phyloP scores from a whole-genome alignment of 1,140 invertebrate genomes.

The Eupeodes corollae region DNA sequence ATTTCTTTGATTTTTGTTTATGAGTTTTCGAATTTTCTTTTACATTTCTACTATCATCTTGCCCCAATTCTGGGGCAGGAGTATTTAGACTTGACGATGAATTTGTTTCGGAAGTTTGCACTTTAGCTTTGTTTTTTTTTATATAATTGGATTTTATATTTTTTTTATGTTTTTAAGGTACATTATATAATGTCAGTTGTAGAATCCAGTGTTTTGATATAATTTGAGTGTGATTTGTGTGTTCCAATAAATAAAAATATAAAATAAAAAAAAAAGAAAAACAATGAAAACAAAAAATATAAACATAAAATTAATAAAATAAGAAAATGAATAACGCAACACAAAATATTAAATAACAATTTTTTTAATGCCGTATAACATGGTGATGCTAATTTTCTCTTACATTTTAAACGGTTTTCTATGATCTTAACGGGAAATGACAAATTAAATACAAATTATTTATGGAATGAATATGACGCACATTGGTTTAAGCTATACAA shows the following conservation, averaged over 20 bases:
- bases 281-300: constrained; percentile 9
- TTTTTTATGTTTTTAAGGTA: constrained; percentile 1
- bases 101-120: constrained; percentile 3
- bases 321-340: constrained; percentile 3
- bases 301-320: constrained; percentile 4
- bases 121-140: constrained; percentile 1
- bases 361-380: too few species aligned
- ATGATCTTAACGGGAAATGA: too few species aligned
- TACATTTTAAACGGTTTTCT: too few species aligned
- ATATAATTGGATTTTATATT: not conserved
- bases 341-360: too few species aligned
- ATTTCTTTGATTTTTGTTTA: not conserved
- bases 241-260: constrained; percentile 3
- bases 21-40: not conserved
- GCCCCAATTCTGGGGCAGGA: not conserved
- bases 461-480: too few species aligned
- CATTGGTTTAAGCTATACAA: too few species aligned
- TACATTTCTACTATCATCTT: not conserved
- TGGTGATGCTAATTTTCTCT: too few species aligned
- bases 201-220: not conserved
- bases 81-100: not conserved
- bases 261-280: constrained; percentile 9
- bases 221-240: constrained; percentile 14
- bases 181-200: not conserved
- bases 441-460: too few species aligned